Percentiles rank a stretch among this genome's conserved stretches.
Conservation (phyloP, 2,797 vertebrate genomes). For the Lemur catta region DNA sequence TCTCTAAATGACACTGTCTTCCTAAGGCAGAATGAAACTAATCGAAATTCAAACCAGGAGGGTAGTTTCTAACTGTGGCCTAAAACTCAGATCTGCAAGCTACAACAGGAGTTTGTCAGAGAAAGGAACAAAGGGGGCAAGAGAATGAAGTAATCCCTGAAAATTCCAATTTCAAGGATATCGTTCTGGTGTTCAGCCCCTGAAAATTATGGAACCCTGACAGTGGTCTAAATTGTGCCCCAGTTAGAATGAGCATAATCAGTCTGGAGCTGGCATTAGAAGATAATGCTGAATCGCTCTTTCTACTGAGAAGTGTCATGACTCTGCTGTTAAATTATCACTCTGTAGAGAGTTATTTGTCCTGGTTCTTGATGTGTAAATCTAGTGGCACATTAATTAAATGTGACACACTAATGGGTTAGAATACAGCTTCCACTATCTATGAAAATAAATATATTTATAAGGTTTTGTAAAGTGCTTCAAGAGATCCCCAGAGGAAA, state of each 20-base stretch:
- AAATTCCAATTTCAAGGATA: neutral
- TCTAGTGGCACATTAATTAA: conserved; percentile 25
- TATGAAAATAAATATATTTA: conserved; percentile 44
- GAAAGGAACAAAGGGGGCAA: neutral
- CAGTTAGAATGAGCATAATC: neutral
- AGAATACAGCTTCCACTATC: neutral
- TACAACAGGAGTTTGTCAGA: neutral
- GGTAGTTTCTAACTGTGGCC: neutral
- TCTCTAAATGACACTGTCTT: neutral
- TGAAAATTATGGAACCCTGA: neutral
- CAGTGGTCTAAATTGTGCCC: neutral
- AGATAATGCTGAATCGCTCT: neutral
- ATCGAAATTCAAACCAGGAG: neutral
- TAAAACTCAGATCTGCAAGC: neutral
- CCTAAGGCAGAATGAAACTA: neutral
- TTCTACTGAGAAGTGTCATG: neutral
- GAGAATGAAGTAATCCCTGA: neutral
- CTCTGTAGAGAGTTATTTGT: neutral
- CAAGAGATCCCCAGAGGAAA: conserved; percentile 2
- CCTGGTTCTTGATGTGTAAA: conserved; percentile 16
- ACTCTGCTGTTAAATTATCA: conserved; percentile 41
- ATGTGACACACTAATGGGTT: conserved; percentile 19
- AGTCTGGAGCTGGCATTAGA: neutral
- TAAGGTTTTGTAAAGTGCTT: conserved; percentile 39
- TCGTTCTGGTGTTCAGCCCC: neutral